A percentile compares a stretch with the other conserved stretches of the same genome.
These are phyloP conservation scores for Pelusios castaneus DNA, from an alignment of 2,113 vertebrate species.

Conservation along the genomic window DNA sequence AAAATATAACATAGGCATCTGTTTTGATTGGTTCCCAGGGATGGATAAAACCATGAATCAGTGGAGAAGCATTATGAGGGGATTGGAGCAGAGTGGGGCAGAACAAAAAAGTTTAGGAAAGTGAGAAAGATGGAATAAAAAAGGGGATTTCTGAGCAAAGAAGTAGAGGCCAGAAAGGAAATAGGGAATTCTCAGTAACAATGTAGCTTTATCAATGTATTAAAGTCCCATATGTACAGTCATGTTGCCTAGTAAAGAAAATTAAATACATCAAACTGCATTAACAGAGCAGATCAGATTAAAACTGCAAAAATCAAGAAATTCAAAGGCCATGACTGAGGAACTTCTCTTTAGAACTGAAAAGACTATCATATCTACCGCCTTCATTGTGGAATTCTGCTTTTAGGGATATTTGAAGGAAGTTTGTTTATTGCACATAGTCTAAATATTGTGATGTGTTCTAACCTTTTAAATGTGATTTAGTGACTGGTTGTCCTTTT, in stretches of 20 bases:
- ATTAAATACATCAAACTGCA: neutral
- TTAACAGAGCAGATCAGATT: neutral
- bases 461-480: neutral
- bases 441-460: constrained; percentile 4
- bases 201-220: neutral
- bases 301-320: neutral
- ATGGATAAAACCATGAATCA: neutral
- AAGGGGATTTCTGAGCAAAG: too few relatives aligned
- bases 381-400: neutral
- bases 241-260: neutral
- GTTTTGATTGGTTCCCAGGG: too few relatives aligned
- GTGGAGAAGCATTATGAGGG: neutral
- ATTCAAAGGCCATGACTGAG: neutral
- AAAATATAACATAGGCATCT: too few relatives aligned
- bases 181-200: neutral
- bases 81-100: too few relatives aligned
- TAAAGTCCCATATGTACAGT: neutral
- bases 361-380: neutral
- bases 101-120: too few relatives aligned
- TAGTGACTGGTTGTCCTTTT: neutral
- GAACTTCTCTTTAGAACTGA: neutral
- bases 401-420: neutral
- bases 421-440: neutral
- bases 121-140: too few relatives aligned
- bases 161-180: neutral